Conservation (phyloP, 2,113 vertebrate species). For the Neopipo cinnamomea region DNA sequence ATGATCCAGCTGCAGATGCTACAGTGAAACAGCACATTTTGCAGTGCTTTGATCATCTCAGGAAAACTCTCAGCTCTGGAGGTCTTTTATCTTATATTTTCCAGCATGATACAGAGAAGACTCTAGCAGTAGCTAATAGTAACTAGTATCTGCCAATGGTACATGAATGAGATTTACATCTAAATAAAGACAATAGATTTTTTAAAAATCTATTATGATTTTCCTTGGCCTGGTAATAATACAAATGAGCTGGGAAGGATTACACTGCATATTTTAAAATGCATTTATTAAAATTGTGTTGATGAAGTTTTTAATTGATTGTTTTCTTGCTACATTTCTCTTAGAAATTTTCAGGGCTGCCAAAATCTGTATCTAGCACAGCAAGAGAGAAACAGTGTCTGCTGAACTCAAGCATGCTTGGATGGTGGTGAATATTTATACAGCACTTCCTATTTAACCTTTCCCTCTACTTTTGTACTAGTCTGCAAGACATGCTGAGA, state of each 20-base stretch:
- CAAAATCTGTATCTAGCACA: slow-evolving; percentile 24
- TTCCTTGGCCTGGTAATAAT: neutral
- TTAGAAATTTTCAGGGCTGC: neutral
- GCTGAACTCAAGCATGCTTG: neutral
- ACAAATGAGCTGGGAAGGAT: neutral
- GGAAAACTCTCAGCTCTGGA: neutral
- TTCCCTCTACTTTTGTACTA: slow-evolving; percentile 17
- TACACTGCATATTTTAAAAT: neutral
- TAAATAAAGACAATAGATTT: neutral
- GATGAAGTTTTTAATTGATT: neutral
- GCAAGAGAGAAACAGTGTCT: neutral
- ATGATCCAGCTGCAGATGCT: neutral
- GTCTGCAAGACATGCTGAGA: neutral
- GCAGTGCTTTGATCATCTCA: neutral
- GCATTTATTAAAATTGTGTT: neutral
- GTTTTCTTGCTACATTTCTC: neutral
- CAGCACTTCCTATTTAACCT: neutral
- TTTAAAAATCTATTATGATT: neutral
- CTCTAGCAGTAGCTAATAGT: neutral
- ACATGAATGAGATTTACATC: neutral
- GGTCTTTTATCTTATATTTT: neutral
- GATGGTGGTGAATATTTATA: neutral
- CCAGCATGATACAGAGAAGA: neutral
- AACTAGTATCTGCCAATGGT: neutral
- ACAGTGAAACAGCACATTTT: slow-evolving; percentile 30